Evolutionary conservation across 2,113 vertebrate species (phyloP).

Genomic region (Isurus oxyrinchus): DNA sequence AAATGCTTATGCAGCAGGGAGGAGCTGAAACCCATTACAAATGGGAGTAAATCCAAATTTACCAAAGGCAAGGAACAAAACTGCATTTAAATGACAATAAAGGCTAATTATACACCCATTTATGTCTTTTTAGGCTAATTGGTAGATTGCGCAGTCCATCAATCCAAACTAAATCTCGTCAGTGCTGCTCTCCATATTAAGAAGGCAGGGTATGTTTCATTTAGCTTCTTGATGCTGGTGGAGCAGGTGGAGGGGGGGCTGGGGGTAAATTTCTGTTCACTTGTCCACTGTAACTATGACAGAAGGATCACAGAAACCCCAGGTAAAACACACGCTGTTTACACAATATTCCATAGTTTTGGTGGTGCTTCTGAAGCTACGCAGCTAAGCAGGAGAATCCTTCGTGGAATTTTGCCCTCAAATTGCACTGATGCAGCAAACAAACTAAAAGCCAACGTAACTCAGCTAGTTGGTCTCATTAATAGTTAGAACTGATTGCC

Average conservation of each 20-base stretch:
- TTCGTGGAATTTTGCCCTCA: background rate
- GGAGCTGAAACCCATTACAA: background rate
- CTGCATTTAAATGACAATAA: background rate
- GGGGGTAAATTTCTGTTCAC: background rate
- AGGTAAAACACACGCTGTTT: background rate
- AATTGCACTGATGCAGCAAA: background rate
- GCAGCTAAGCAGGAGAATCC: background rate
- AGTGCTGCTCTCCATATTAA: background rate
- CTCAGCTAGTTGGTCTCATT: background rate
- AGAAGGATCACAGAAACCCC: background rate
- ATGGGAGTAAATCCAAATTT: background rate
- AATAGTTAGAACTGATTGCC: background rate
- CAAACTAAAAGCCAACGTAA: background rate
- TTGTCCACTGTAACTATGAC: background rate
- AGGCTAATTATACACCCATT: background rate
- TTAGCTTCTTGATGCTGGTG: background rate
- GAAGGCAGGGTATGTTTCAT: background rate
- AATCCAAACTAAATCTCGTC: no score
- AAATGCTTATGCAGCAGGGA: background rate
- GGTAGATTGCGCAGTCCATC: no score
- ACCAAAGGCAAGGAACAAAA: background rate
- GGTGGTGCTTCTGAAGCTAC: background rate
- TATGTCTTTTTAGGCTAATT: background rate
- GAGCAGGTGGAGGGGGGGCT: no score
- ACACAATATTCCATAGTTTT: background rate